Base-by-base conservation (phyloP, 2,113 vertebrate species). In the Cyphomyrus discorhynchus region DNA sequence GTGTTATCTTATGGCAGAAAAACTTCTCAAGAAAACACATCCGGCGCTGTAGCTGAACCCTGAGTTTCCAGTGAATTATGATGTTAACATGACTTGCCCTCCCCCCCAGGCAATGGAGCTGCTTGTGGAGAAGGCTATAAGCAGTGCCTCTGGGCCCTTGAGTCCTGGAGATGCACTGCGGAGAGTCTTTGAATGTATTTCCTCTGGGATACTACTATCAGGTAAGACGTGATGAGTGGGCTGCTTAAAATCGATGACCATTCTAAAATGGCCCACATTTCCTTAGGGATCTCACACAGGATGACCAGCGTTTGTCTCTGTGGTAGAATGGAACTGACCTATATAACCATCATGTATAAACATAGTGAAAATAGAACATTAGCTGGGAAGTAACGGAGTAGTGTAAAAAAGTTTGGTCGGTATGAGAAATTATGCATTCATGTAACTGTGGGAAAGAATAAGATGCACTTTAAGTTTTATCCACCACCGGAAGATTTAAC, bases 171-270 rank as follows among this genome's bases (percentile, higher is more conserved):
- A 99, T 94, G 97, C 98, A 0, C 94, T 99, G 90, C 95, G 98
- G 88, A 95, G 98, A 85, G 98, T 99, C 77, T 95, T 99, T 31
- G 98, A 99, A 90, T 98, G 98, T 91, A 93, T 99, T 15, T 97
- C 98, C 13, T 98, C 98, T 2, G 98, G 98, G 90, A 98, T 99
- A 90, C 96, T 99, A n/a, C 95, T 99, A 94, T 95, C 97, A 95
- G 98, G 97, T 98, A 93, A 47, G 80, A 84, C 70, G 5, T 35
- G 42, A 47, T 46, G 31, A 56, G 27, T 27, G 17, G 47, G 9
- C 11, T 17, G 46, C 24, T 86, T n/a, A 84, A 24, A 46, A 7
- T 84, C 24, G 6, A 84, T 13, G 31, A 47, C 19, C 7, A 8
- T 84, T 84, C 39, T 84, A n/a, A 84, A 84, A 84, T 84, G 19